Evolutionary conservation across 2,888 invertebrate species (phyloP).

Genomic region (Parochlus steinenii): DNA sequence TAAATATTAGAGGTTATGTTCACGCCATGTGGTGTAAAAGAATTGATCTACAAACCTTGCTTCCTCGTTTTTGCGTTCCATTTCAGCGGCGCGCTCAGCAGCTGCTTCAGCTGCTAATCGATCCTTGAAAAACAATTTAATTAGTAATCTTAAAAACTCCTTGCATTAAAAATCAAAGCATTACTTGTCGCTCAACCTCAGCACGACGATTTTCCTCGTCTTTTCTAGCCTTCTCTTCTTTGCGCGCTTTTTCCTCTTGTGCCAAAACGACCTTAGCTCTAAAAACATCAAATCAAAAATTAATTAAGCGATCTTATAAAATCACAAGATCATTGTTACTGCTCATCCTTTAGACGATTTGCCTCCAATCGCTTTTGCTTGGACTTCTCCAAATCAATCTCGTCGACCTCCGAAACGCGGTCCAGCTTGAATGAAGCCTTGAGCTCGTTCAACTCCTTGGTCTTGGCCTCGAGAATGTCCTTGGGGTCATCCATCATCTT

Average conservation of each 20-base stretch:
- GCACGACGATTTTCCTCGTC: slow-evolving; percentile 35
- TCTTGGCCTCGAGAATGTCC: slow-evolving; percentile 32
- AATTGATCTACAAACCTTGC: slow-evolving; percentile 16
- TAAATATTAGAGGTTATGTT: neutral
- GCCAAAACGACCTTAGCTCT: slow-evolving; percentile 37
- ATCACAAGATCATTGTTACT: slow-evolving; percentile 17
- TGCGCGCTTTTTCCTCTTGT: slow-evolving; percentile 40
- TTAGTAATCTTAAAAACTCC: no score
- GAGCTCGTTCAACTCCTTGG: slow-evolving; percentile 12
- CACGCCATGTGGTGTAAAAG: neutral
- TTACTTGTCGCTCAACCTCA: slow-evolving; percentile 33
- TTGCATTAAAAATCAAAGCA: no score
- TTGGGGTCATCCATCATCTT: slow-evolving; percentile 40
- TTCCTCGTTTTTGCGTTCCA: slow-evolving; percentile 19
- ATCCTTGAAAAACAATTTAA: no score
- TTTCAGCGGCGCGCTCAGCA: slow-evolving; percentile 30
- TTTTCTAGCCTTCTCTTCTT: slow-evolving; percentile 35
- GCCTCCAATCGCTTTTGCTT: slow-evolving; percentile 35
- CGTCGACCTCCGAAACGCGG: slow-evolving; percentile 11
- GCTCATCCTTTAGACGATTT: slow-evolving; percentile 32
- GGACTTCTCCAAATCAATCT: slow-evolving; percentile 31
- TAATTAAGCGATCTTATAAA: neutral
- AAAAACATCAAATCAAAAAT: slow-evolving; percentile 6
- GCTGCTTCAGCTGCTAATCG: slow-evolving; percentile 32
- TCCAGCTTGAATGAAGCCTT: slow-evolving; percentile 6